These are phyloP conservation scores for Drosophila pseudoobscura DNA, from an alignment of 1,140 invertebrate genomes.

Conservation along the genomic window DNA sequence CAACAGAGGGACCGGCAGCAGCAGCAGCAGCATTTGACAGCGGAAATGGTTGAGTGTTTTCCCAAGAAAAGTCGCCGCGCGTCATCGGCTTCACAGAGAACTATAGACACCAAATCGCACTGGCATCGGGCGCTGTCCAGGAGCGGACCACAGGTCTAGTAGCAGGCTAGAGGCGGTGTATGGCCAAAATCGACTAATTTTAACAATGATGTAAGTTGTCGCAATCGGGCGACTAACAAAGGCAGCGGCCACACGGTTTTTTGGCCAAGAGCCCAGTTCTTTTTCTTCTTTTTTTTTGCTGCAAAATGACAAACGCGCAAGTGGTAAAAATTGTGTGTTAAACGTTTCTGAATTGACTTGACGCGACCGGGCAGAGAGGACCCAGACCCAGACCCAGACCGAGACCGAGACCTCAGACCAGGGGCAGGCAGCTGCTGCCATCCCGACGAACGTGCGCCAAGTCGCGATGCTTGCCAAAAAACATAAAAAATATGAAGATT, in stretches of 20 bases:
- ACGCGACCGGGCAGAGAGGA: constrained; percentile 32
- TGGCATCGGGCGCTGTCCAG: constrained; percentile 30
- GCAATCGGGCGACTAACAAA: constrained; percentile 56
- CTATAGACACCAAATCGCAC: constrained; percentile 44
- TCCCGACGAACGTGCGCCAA: constrained; percentile 69
- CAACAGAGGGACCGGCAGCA: constrained; percentile 12
- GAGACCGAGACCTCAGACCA: constrained; percentile 6
- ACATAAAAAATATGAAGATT: constrained; percentile 60
- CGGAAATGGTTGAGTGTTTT: constrained; percentile 71
- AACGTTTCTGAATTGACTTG: constrained; percentile 76
- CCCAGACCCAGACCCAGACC: constrained; percentile 7
- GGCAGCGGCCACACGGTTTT: constrained; percentile 55
- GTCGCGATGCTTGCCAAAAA: constrained; percentile 69
- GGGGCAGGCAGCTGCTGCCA: constrained; percentile 2
- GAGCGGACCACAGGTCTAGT: constrained; percentile 40
- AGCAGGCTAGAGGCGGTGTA: constrained; percentile 19
- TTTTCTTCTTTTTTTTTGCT: background rate
- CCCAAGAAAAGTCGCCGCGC: constrained; percentile 52
- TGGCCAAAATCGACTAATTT: constrained; percentile 69
- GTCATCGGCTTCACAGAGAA: constrained; percentile 41
- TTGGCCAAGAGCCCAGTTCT: constrained; percentile 69
- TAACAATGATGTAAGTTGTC: constrained; percentile 83
- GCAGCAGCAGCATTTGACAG: constrained; percentile 34
- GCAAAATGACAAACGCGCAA: constrained; percentile 63
- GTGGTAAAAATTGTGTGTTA: constrained; percentile 73